phyloP scores from a whole-genome alignment of 2,888 invertebrate genomes.

The Netelia inedita region DNA sequence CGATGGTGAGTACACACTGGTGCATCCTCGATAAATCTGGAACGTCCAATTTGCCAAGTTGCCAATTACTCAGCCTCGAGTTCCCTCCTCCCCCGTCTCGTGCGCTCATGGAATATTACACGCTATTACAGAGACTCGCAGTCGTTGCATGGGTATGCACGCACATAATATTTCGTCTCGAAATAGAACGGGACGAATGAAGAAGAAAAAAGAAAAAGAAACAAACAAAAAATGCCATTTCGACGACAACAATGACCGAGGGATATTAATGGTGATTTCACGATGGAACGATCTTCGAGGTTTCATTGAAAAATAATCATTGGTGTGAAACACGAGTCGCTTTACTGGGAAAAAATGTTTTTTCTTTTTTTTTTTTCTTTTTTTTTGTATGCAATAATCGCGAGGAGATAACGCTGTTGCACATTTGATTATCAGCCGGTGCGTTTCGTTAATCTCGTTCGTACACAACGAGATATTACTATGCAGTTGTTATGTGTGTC shows the following conservation, averaged over 20 bases:
- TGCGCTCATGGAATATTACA: conserved; percentile 50
- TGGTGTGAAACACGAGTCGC: no score
- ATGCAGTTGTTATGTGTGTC: conserved; percentile 58
- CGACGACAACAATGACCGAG: conserved; percentile 2
- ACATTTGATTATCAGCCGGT: conserved; percentile 60
- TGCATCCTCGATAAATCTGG: conserved; percentile 53
- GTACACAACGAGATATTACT: neutral
- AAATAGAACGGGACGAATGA: conserved; percentile 36
- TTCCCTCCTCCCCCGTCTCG: neutral
- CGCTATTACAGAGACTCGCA: neutral
- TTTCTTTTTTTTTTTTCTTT: no score
- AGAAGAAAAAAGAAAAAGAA: conserved; percentile 24
- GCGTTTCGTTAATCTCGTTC: neutral
- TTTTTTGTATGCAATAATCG: no score
- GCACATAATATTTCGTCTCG: conserved; percentile 13
- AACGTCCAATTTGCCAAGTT: conserved; percentile 64
- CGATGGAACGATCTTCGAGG: neutral
- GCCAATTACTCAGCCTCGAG: conserved; percentile 60
- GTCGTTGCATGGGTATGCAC: neutral
- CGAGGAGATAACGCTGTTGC: neutral
- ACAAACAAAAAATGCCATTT: neutral
- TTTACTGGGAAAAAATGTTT: no score
- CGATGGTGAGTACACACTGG: neutral
- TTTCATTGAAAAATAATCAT: no score
- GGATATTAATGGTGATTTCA: neutral